Evolutionary conservation across 64 coral and sea anemone genomes (phyloP), one percentile per base, ranked within the genome.

Genomic region (Porites lutea): DNA sequence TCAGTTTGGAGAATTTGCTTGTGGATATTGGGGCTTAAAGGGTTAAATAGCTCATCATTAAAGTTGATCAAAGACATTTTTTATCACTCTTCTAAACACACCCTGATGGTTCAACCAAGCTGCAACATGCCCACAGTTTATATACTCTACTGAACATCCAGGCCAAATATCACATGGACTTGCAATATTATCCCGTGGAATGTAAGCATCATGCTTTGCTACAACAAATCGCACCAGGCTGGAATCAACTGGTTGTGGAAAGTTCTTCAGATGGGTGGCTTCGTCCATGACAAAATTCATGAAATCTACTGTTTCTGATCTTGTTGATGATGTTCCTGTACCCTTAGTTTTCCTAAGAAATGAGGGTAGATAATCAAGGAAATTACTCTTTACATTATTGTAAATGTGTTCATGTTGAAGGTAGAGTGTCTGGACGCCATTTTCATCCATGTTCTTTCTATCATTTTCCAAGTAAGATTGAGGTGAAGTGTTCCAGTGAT

Each of bases 281-380:
- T 90, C 87, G 73, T 97, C 95, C 95, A 97, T 97, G 3, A 91
- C 77, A 46, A 88, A 89, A 67, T 97, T 97, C 95, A 97, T 97
- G 71, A 97, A 97, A 86, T 91, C 72, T 20, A 94, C 49, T 71
- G 95, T 90, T 69, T 90, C 72, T 87, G 88, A 53, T 78, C 73
- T 79, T 11, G 47, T 80, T 83, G 48, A 50, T 13, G 21, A 21
- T 54, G 22, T 45, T 43, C 78, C 52, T 14, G 9, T 61, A 6
- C 19, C 14, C 37, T 90, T 87, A 18, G 84, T 87, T 1, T 45
- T 97, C 70, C 65, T 81, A 52, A 94, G 60, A 15, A 78, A 14
- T 51, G 79, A 74, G 15, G 92, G 95, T 16, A 97, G 52, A 62
- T 94, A 71, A 59, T 97, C 88, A 63, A 97, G 20, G 59, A 97